phyloP scores from a whole-genome alignment of 2,888 invertebrate species.

The Heterodera filipjevi region DNA sequence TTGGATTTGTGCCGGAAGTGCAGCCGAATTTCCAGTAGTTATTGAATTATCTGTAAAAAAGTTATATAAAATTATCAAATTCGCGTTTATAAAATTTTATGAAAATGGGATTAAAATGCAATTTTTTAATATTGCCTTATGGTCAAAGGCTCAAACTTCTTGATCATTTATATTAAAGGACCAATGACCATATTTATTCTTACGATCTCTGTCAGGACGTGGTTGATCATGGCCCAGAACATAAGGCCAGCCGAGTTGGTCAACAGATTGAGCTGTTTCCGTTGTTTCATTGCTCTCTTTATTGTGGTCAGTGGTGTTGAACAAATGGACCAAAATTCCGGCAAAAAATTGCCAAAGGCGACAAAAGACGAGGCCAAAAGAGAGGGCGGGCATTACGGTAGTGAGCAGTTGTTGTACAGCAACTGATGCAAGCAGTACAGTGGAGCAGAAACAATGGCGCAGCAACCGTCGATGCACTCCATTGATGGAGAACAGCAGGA shows the following conservation, averaged over 20 bases:
- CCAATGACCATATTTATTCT: neutral
- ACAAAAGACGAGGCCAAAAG: slow-evolving; percentile 32
- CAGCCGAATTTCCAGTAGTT: neutral
- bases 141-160: no score
- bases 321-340: slow-evolving; percentile 31
- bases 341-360: slow-evolving; percentile 36
- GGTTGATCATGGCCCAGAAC: slow-evolving; percentile 16
- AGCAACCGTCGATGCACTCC: neutral
- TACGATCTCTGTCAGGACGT: neutral
- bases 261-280: neutral
- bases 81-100: no score
- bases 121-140: no score
- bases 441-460: slow-evolving; percentile 9
- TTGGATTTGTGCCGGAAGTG: neutral
- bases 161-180: no score
- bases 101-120: no score
- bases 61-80: neutral
- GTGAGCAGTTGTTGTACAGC: slow-evolving; percentile 14
- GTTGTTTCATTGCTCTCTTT: slow-evolving; percentile 11
- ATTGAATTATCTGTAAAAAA: neutral
- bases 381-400: neutral
- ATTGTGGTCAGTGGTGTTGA: neutral
- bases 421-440: slow-evolving; percentile 7
- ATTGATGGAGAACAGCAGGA: neutral
- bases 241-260: slow-evolving; percentile 16